A percentile compares a stretch with the other conserved stretches of the same genome.
Conservation (phyloP, 2,888 invertebrate species). For the Oxyscelio sp. region DNA sequence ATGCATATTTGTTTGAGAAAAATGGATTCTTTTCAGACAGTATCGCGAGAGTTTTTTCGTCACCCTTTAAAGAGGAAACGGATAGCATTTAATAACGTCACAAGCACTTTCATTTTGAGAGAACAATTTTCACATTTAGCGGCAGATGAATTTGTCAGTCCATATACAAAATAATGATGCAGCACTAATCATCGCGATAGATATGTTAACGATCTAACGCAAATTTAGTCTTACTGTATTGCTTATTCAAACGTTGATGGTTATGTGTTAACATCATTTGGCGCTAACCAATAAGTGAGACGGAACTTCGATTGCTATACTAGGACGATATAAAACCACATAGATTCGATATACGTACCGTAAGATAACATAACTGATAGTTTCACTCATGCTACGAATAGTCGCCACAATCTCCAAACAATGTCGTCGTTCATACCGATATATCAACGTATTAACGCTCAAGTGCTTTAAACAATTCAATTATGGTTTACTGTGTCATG, state of each 20-base stretch:
- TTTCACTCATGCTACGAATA: slow-evolving; percentile 80
- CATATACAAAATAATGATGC: slow-evolving; percentile 46
- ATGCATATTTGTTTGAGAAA: too few relatives aligned
- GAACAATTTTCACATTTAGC: background rate
- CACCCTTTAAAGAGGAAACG: too few relatives aligned
- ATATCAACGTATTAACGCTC: slow-evolving; percentile 40
- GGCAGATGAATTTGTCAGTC: slow-evolving; percentile 31
- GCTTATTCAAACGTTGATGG: slow-evolving; percentile 63
- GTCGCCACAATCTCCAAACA: slow-evolving; percentile 58
- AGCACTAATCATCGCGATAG: slow-evolving; percentile 49
- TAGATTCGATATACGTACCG: slow-evolving; percentile 65
- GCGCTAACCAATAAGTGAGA: slow-evolving; percentile 57
- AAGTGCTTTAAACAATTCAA: slow-evolving; percentile 10
- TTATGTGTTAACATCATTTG: slow-evolving; percentile 47
- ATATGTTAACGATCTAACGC: slow-evolving; percentile 59
- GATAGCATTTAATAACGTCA: too few relatives aligned
- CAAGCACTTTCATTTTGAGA: background rate
- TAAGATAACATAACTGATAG: slow-evolving; percentile 81
- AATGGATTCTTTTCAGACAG: too few relatives aligned
- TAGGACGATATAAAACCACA: slow-evolving; percentile 69
- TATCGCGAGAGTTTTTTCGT: too few relatives aligned
- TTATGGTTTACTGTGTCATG: too few relatives aligned
- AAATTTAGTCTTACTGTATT: slow-evolving; percentile 53
- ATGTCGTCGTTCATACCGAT: slow-evolving; percentile 52
- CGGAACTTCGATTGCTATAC: slow-evolving; percentile 55